Conservation (phyloP, 1,140 invertebrate species). For the Frieseomelitta varia region DNA sequence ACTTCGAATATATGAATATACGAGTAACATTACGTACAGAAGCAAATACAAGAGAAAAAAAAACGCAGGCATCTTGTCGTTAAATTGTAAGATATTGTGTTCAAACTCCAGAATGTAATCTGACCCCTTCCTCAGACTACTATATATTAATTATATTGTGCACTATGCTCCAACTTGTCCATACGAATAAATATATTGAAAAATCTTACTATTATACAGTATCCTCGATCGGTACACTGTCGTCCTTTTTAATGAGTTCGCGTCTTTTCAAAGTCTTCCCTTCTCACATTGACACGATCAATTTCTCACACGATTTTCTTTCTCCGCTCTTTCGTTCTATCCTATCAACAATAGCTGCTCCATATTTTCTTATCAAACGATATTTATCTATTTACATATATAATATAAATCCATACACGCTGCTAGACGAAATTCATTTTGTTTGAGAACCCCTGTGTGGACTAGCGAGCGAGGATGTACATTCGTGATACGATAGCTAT, state of each 20-base stretch:
- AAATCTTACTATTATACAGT: slow-evolving; percentile 67
- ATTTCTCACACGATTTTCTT: not conserved
- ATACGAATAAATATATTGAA: slow-evolving; percentile 66
- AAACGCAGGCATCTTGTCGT: slow-evolving; percentile 80
- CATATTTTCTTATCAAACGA: not conserved
- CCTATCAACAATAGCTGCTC: not conserved
- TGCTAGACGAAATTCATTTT: not conserved
- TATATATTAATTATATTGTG: slow-evolving; percentile 74
- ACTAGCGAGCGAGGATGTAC: no score
- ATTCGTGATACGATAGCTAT: not conserved
- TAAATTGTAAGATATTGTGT: slow-evolving; percentile 82
- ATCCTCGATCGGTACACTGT: slow-evolving; percentile 5
- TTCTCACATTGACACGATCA: not conserved
- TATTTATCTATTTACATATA: not conserved
- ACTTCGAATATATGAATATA: slow-evolving; percentile 77
- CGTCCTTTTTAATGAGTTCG: not conserved
- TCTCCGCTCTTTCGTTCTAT: not conserved
- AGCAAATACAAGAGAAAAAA: slow-evolving; percentile 68
- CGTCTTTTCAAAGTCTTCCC: not conserved
- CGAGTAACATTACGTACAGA: slow-evolving; percentile 77
- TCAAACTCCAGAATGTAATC: slow-evolving; percentile 81
- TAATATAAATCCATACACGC: no score
- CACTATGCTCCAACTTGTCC: slow-evolving; percentile 43
- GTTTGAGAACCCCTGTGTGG: not conserved
- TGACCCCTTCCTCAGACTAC: slow-evolving; percentile 78